phyloP scores from a whole-genome alignment of 2,888 invertebrate species.

The Spodoptera littoralis region DNA sequence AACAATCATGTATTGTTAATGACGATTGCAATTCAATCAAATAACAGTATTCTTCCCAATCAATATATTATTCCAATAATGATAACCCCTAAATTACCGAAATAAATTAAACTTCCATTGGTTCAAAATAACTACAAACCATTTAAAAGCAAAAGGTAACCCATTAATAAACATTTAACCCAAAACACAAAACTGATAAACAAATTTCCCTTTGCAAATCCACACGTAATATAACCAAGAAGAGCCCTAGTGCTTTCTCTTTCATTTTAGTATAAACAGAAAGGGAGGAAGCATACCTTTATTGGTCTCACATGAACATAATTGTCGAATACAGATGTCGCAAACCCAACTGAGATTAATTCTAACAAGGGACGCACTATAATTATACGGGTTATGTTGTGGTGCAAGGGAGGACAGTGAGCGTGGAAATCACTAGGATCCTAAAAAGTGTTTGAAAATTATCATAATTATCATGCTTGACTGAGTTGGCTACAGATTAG shows the following conservation, averaged over 20 bases:
- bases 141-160: slow-evolving; percentile 40
- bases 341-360: slow-evolving; percentile 83
- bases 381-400: slow-evolving; percentile 73
- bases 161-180: slow-evolving; percentile 55
- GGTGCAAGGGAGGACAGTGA: slow-evolving; percentile 51
- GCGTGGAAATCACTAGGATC: neutral
- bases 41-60: no score
- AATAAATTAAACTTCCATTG: slow-evolving; percentile 10
- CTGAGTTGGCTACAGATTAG: no score
- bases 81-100: no score
- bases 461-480: no score
- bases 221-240: slow-evolving; percentile 57
- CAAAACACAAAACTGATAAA: slow-evolving; percentile 56
- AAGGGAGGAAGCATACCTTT: slow-evolving; percentile 51
- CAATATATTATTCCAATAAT: no score
- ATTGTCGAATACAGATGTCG: slow-evolving; percentile 87
- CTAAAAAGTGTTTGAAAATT: no score
- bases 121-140: slow-evolving; percentile 15
- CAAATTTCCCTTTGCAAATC: slow-evolving; percentile 60
- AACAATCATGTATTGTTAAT: no score
- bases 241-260: slow-evolving; percentile 45
- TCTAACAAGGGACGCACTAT: slow-evolving; percentile 85
- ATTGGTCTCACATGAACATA: slow-evolving; percentile 81
- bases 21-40: no score
- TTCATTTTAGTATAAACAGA: slow-evolving; percentile 42